Evolutionary conservation across 2,113 vertebrate genomes (phyloP).

Genomic region (Ranitomeya variabilis): DNA sequence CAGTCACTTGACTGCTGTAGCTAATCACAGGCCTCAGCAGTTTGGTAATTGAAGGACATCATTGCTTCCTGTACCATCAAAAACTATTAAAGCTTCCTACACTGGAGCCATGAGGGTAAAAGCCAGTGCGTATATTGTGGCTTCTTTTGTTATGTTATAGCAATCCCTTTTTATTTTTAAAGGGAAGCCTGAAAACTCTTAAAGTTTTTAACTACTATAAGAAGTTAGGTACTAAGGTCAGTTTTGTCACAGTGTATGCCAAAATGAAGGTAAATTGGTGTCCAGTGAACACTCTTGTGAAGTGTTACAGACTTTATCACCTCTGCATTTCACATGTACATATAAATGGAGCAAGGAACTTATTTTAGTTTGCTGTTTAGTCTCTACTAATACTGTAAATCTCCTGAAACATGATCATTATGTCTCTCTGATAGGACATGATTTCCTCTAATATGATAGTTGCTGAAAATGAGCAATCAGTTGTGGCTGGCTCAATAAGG

Average conservation of each 20-base stretch:
- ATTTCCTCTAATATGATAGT: constrained; percentile 22
- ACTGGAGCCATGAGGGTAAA: too few relatives aligned
- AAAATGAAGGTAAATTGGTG: background rate
- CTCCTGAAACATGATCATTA: constrained; percentile 19
- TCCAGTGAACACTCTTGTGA: background rate
- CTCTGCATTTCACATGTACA: background rate
- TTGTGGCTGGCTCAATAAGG: constrained; percentile 38
- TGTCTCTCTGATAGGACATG: background rate
- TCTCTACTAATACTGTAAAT: background rate
- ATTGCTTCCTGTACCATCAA: too few relatives aligned
- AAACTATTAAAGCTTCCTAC: too few relatives aligned
- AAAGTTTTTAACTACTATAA: too few relatives aligned
- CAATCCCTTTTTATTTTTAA: too few relatives aligned
- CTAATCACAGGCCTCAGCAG: too few relatives aligned
- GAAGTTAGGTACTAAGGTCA: background rate
- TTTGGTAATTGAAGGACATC: too few relatives aligned
- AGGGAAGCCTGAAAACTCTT: too few relatives aligned
- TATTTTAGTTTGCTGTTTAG: background rate
- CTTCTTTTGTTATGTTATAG: too few relatives aligned
- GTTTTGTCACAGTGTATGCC: background rate
- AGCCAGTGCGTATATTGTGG: too few relatives aligned
- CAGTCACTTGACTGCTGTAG: too few relatives aligned
- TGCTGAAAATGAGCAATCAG: constrained; percentile 44
- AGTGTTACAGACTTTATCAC: background rate
- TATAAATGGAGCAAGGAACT: background rate